Conservation (phyloP, 2,888 invertebrate species). For the Ormyrus thymus region DNA sequence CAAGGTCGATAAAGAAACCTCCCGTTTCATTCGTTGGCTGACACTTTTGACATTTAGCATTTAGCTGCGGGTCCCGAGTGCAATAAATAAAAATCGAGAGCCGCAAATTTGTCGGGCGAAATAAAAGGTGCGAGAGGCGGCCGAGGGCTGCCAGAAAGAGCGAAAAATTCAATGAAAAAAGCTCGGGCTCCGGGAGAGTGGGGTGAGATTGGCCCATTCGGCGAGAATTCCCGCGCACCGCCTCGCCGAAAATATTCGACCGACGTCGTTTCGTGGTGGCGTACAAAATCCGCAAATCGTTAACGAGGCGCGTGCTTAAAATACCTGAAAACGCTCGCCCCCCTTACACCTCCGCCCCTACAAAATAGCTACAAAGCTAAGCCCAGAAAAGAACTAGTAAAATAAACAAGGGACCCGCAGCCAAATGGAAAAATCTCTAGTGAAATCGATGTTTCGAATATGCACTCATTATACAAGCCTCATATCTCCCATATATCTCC, state of each 20-base stretch:
- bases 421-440: slow-evolving; percentile 15
- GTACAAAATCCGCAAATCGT: slow-evolving; percentile 60
- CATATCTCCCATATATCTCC: not conserved
- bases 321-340: slow-evolving; percentile 55
- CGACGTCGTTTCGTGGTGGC: slow-evolving; percentile 51
- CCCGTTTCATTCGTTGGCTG: slow-evolving; percentile 42
- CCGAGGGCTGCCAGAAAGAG: not conserved
- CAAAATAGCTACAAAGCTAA: too few relatives aligned
- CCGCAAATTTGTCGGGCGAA: slow-evolving; percentile 28
- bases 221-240: slow-evolving; percentile 48
- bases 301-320: slow-evolving; percentile 64
- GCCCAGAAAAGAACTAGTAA: not conserved
- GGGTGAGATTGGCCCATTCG: slow-evolving; percentile 49
- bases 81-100: slow-evolving; percentile 52
- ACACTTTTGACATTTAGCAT: slow-evolving; percentile 52
- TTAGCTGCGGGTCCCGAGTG: slow-evolving; percentile 18
- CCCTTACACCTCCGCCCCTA: too few relatives aligned
- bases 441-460: slow-evolving; percentile 28
- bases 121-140: slow-evolving; percentile 15
- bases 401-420: not conserved
- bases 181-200: not conserved
- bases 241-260: slow-evolving; percentile 53
- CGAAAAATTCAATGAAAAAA: slow-evolving; percentile 11
- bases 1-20: slow-evolving; percentile 38
- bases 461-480: not conserved